phyloP scores from a whole-genome alignment of 2,888 invertebrate genomes.

The Lithophane leautieri region DNA sequence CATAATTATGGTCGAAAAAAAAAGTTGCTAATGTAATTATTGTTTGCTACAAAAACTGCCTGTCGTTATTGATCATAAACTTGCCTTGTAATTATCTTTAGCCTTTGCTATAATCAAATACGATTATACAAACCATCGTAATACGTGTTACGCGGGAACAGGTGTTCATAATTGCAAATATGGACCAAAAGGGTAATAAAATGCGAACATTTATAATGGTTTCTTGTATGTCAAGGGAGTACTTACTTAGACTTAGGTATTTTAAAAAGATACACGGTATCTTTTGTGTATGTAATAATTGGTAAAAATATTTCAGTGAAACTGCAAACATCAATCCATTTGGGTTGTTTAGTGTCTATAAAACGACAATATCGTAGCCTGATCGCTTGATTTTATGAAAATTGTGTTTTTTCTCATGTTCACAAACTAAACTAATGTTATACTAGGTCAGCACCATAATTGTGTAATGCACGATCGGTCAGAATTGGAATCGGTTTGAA shows the following conservation, averaged over 20 bases:
- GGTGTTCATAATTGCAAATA: conserved; percentile 36
- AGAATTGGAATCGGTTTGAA: too few species aligned
- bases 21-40: conserved; percentile 28
- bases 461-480: too few species aligned
- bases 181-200: conserved; percentile 23
- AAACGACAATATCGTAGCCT: not conserved
- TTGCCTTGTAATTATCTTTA: conserved; percentile 25
- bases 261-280: not conserved
- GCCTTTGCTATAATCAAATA: conserved; percentile 18
- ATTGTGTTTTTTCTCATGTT: not conserved
- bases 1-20: conserved; percentile 9
- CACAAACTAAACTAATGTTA: too few species aligned
- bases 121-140: conserved; percentile 10
- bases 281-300: not conserved
- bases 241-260: conserved; percentile 3
- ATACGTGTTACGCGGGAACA: conserved; percentile 37
- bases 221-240: not conserved
- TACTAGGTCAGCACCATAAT: too few species aligned
- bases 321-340: not conserved
- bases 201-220: conserved; percentile 23
- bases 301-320: not conserved
- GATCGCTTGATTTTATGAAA: not conserved
- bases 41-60: conserved; percentile 17
- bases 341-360: not conserved
- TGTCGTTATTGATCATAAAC: conserved; percentile 30